These are phyloP conservation scores for Axinella damicornis DNA, from an alignment of 37 sponge, comb jelly and placozoan species.

Conservation along the genomic window DNA sequence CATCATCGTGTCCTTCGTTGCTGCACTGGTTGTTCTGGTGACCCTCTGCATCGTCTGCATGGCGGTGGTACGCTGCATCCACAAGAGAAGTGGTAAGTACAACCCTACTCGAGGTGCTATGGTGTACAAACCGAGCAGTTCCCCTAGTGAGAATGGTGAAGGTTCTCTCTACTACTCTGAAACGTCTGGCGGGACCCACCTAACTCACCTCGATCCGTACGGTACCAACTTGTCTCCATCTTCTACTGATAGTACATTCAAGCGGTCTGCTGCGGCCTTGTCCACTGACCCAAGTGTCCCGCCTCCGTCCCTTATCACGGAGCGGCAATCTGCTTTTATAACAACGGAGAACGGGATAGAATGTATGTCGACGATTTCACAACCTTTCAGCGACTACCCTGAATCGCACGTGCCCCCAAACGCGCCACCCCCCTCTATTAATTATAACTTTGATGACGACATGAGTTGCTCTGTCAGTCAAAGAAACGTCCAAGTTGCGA, in stretches of 20 bases:
- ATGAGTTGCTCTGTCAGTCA: conserved; percentile 18
- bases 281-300: conserved; percentile 9
- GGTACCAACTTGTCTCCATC: conserved; percentile 19
- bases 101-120: too few species aligned
- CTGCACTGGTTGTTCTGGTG: not conserved
- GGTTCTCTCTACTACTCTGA: not conserved
- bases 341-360: conserved; percentile 1
- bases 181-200: not conserved
- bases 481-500: not conserved
- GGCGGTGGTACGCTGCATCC: not conserved
- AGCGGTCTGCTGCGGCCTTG: too few species aligned
- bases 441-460: conserved; percentile 6
- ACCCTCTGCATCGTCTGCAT: not conserved
- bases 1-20: too few species aligned
- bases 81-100: not conserved
- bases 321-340: not conserved
- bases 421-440: conserved; percentile 27
- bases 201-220: not conserved
- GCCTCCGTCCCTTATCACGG: conserved; percentile 38
- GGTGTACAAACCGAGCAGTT: too few species aligned
- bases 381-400: conserved; percentile 2
- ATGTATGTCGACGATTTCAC: conserved; percentile 5
- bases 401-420: too few species aligned
- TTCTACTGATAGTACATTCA: not conserved
- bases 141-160: too few species aligned